phyloP scores from a whole-genome alignment of 1,140 invertebrate genomes.

The Marisa cornuarietis region DNA sequence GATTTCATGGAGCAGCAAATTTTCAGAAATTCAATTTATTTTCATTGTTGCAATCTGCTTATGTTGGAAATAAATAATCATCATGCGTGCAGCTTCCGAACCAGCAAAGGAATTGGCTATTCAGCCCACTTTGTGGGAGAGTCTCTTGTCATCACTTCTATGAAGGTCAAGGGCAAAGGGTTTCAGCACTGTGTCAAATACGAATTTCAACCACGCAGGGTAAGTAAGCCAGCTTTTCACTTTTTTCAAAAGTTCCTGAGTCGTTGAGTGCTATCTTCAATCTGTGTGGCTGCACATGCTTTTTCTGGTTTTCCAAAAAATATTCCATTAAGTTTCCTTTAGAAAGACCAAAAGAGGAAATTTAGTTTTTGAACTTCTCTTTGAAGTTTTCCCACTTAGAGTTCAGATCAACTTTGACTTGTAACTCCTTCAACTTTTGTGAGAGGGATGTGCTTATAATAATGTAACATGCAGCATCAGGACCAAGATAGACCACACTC shows the following conservation, averaged over 20 bases:
- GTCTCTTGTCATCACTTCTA: slow-evolving; percentile 96
- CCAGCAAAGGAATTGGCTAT: slow-evolving; percentile 98
- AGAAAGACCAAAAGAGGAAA: too few relatives aligned
- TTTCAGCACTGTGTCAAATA: slow-evolving; percentile 99
- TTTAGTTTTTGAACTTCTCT: too few relatives aligned
- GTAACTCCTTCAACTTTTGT: too few relatives aligned
- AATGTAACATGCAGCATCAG: too few relatives aligned
- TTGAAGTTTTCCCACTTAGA: too few relatives aligned
- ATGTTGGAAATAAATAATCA: slow-evolving; percentile 1
- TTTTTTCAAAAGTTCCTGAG: slow-evolving; percentile 9
- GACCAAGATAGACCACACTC: too few relatives aligned
- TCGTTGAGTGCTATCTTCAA: not conserved
- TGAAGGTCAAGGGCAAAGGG: slow-evolving; percentile 99
- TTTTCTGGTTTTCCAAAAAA: not conserved
- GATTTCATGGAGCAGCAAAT: too few relatives aligned
- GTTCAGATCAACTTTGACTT: too few relatives aligned
- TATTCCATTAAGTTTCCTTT: too few relatives aligned
- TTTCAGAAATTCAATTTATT: not conserved
- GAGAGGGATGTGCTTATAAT: too few relatives aligned
- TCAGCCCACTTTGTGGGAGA: slow-evolving; percentile 99
- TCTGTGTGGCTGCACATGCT: not conserved
- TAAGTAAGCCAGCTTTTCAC: slow-evolving; percentile 58
- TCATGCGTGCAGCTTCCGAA: slow-evolving; percentile 88
- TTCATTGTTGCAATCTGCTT: not conserved
- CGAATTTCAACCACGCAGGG: slow-evolving; percentile 97